Evolutionary conservation across 1,140 invertebrate genomes (phyloP), one percentile per base, ranked within the genome.

Genomic region (Drosophila oshimai): DNA sequence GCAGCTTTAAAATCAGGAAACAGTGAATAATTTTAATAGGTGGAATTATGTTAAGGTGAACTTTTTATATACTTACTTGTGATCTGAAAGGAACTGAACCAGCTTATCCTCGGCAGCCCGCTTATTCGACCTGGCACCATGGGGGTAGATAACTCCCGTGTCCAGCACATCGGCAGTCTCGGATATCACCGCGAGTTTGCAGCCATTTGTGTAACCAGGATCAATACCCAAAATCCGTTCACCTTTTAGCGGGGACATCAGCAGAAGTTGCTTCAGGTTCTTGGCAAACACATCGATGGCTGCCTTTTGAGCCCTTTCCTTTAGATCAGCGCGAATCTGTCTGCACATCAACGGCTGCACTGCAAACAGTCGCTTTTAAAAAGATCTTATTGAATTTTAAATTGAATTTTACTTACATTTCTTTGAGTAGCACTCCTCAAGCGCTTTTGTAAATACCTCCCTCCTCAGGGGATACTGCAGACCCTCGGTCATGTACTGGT

Each of bases 191-290:
- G 95, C 95, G 49, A 96, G 87, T 93, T 98, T 98, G 88, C 97
- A 98, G 2, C 97, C 97, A 84, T 97, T 94, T 50, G 89, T 92
- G 88, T 95, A 98, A 0, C 97, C 95, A 2, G 97, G 97, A 93
- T 99, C 97, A 33, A 98, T 93, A 0, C 96, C 97, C 9, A 97
- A 89, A 37, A 98, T 95, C 1, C 92, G 92, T 90, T 95, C 94
- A n/a, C 96, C 96, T 89, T 95, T 94, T 1, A 97, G 92, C 0
- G 97, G 97, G 10, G 95, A 94, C 18, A 93, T 94, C 3, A 98
- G 88, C 3, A 99, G 90, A 33, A 98, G 92, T 64, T 96, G 94
- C 78, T 97, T 96, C 18, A 98, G 91, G 91, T 98, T 99, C 2
- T 92, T 92, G 4, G 94, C 94, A 91, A 98, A 98, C 1, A 97